Conservation (phyloP, 2,797 vertebrate species). For the Acanthurus leucopareius region DNA sequence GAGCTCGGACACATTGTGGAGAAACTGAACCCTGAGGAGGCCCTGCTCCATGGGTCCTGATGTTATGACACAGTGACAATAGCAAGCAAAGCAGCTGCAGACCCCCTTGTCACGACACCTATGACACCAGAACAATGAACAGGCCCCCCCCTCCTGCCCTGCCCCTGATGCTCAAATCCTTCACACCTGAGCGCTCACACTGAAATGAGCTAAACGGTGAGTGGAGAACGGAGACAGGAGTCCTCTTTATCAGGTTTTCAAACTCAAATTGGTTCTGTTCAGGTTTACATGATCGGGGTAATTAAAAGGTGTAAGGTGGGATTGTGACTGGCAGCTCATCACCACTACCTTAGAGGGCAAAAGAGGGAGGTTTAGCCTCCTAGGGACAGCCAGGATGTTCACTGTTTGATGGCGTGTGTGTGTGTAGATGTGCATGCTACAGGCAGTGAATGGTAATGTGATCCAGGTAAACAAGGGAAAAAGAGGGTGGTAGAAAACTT, state of each 20-base stretch:
- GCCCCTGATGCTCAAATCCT: constrained; percentile 55
- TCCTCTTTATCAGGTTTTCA: constrained; percentile 46
- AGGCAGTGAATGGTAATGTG: neutral
- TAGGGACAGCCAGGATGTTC: neutral
- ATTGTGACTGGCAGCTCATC: constrained; percentile 55
- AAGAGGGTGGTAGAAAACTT: neutral
- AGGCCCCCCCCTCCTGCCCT: constrained; percentile 12
- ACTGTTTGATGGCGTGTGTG: neutral
- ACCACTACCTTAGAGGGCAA: neutral
- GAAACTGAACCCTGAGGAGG: constrained; percentile 65
- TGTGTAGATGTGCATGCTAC: neutral
- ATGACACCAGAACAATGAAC: constrained; percentile 72
- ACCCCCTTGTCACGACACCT: constrained; percentile 58
- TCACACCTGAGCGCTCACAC: constrained; percentile 70
- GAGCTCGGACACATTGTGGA: constrained; percentile 62
- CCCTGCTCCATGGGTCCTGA: constrained; percentile 73
- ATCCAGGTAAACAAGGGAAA: neutral
- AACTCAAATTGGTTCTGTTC: constrained; percentile 44
- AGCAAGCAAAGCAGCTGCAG: constrained; percentile 62
- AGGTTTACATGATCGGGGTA: constrained; percentile 58
- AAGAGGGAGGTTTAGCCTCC: constrained; percentile 2
- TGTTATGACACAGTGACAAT: constrained; percentile 71
- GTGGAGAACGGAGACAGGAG: constrained; percentile 34
- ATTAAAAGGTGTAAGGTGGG: constrained; percentile 53
- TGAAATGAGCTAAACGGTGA: constrained; percentile 47